Evolutionary conservation across 2,113 vertebrate genomes (phyloP), one percentile per base, ranked within the genome.

Genomic region (Dermatemys mawii): DNA sequence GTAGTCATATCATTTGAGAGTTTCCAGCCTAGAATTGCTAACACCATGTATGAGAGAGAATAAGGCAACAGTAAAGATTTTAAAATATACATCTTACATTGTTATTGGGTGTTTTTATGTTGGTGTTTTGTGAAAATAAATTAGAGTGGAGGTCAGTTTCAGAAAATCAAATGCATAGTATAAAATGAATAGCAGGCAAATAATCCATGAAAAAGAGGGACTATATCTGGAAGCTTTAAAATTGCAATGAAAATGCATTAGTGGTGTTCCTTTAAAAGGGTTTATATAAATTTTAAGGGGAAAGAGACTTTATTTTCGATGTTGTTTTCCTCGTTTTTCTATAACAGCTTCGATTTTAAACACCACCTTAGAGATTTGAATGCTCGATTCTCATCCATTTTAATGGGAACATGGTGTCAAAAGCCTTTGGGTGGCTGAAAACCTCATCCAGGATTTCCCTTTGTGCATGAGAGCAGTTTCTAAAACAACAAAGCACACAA

Each of bases 331-430:
- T 44, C 6, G 14, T 84, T 92, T 94, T 41, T 49, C 93, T 94
- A 90, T 90, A 94, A 78, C 86, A 95, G 78, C 63, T 53, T 86
- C 89, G 93, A 95, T 67, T 22, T 48, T 80, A 87, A 96, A 83
- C 17, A 95, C 92, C 93, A 94, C 87, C 88, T 76, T 51, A 50
- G 94, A 80, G 90, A 90, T 94, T 95, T 91, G 32, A 90, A 85
- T 89, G 82, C 90, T 94, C 91, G 92, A 4, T 92, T 94, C 90
- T 94, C 88, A 96, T 94, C 94, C 94, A 96, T 93, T 96, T 95
- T 95, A 94, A 93, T 88, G 81, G 84, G 32, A 92, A 73, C 11
- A 80, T 90, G 92, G 86, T 92, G 90, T 93, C 90, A 90, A 92
- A 96, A 89, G 49, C 85, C 41, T 89, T 87, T 87, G 89, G 54